Percentiles rank a stretch among this genome's conserved stretches.
phyloP scores from a whole-genome alignment of 2,113 vertebrate genomes.

The Petaurus breviceps region DNA sequence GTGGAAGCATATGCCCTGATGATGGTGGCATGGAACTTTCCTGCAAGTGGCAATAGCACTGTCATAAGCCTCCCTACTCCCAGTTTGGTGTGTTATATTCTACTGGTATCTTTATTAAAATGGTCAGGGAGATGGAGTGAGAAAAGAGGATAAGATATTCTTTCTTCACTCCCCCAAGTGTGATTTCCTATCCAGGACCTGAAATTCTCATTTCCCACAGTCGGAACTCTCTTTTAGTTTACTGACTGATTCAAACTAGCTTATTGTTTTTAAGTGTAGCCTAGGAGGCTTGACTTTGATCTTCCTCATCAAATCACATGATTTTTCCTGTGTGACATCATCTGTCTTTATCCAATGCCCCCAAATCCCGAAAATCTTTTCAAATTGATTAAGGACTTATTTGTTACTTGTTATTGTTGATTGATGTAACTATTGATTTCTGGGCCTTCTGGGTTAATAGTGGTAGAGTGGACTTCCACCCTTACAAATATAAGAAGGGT shows the following conservation, averaged over 20 bases:
- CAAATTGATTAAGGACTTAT: not conserved
- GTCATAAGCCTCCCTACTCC: too few relatives aligned
- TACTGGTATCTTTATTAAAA: too few relatives aligned
- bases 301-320: not conserved
- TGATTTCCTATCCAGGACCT: too few relatives aligned
- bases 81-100: too few relatives aligned
- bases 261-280: not conserved
- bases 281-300: not conserved
- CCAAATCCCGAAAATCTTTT: not conserved
- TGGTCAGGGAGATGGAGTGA: too few relatives aligned
- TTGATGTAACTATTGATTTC: not conserved
- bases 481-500: not conserved
- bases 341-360: not conserved
- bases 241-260: not conserved
- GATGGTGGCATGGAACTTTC: too few relatives aligned
- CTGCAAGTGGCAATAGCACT: too few relatives aligned
- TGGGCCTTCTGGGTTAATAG: not conserved
- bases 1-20: too few relatives aligned
- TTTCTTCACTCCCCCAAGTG: too few relatives aligned
- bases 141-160: too few relatives aligned
- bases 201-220: too few relatives aligned
- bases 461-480: not conserved
- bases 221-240: too few relatives aligned
- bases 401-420: not conserved
- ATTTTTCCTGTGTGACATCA: not conserved